Base-by-base conservation (phyloP, 2,113 vertebrate species). In the Manacus vitellinus region DNA sequence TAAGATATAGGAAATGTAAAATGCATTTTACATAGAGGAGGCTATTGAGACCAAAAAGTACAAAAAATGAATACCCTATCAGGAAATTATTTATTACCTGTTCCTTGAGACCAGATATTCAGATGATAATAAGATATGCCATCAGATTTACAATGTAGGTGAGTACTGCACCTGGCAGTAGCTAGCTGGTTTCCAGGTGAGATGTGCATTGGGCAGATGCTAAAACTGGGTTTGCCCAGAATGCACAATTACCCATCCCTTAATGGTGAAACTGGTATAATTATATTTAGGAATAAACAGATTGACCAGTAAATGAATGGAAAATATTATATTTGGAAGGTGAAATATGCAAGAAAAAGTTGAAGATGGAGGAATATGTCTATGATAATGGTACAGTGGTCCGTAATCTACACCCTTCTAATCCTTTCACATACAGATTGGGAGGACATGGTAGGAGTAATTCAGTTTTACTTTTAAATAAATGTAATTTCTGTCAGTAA, bases 401-500 rank as follows among this genome's bases (percentile, higher is more conserved):
- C 81, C 65, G 35, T 59, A 74, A 74, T 78, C 47, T 81, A 68
- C 44, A 92, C 41, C 27, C n/a, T 92, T 74, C 76, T 84, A 67
- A 47, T 67, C 52, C n/a, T 85, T 81, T 87, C 84, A 87, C 46
- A 87, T 68, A 51, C 12, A 78, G 44, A 56, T 41, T 85, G 66
- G 35, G 68, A 81, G 25, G 33, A 39, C 20, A 95, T 79, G 62
- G 58, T 62, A 89, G 46, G n/a, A 67, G 54, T 92, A 96, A 96
- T 89, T 93, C 19, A 76, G 89, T 95, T 96, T 93, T 73, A 72
- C 68, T 94, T 92, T 87, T 68, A 79, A 94, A 93, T 93, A 90
- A 94, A 94, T 85, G 31, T 31, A 85, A 94, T 93, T 87, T 94
- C 77, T 94, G 70, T 61, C 74, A 47, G 54, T 85, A 94, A 94